These are phyloP conservation scores for Halesus radiatus DNA, from an alignment of 1,140 invertebrate genomes.

Conservation along the genomic window DNA sequence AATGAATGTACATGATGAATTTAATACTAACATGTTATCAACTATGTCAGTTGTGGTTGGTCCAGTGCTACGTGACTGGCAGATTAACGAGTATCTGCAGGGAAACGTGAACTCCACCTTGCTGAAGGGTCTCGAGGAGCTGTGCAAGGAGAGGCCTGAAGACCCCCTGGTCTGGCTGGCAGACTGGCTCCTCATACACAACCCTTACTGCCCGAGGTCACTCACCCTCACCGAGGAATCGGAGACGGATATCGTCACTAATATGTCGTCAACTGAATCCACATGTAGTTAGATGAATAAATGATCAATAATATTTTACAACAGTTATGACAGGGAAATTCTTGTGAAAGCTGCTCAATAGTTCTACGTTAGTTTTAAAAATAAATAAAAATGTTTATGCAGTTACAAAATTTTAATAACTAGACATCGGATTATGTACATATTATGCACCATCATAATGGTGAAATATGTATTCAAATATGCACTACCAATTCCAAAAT, in stretches of 20 bases:
- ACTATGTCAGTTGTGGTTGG: slow-evolving; percentile 73
- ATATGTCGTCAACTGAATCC: not conserved
- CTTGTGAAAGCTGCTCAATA: too few species aligned
- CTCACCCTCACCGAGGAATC: not conserved
- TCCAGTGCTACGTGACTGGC: slow-evolving; percentile 68
- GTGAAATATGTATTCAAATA: too few species aligned
- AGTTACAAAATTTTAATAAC: too few species aligned
- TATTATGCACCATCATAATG: too few species aligned
- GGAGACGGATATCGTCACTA: not conserved
- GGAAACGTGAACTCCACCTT: slow-evolving; percentile 76
- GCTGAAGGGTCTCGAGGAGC: slow-evolving; percentile 76
- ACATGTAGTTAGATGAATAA: not conserved
- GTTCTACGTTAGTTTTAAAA: too few species aligned
- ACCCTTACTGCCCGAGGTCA: slow-evolving; percentile 76
- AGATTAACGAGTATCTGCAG: slow-evolving; percentile 78
- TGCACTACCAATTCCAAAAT: too few species aligned
- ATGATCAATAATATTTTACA: not conserved
- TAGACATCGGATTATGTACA: too few species aligned
- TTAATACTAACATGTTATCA: not conserved
- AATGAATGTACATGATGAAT: too few species aligned
- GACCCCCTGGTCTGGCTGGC: slow-evolving; percentile 86
- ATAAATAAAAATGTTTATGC: too few species aligned
- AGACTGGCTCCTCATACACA: slow-evolving; percentile 81
- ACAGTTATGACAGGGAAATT: too few species aligned
- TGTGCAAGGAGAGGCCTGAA: slow-evolving; percentile 79